phyloP scores from a whole-genome alignment of 2,113 vertebrate species.

The Neolamprologus brichardi region DNA sequence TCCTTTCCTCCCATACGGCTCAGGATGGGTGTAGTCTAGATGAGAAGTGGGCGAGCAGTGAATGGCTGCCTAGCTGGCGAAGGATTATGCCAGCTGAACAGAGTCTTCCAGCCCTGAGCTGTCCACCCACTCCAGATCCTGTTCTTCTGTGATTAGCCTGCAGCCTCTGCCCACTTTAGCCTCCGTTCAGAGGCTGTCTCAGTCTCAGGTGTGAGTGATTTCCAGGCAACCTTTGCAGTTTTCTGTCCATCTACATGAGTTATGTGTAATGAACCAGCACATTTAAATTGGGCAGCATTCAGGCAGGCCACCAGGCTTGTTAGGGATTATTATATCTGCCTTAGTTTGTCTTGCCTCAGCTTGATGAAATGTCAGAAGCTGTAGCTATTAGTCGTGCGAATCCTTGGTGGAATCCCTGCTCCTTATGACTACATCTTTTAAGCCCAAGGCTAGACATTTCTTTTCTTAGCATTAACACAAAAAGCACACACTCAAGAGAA shows the following conservation, averaged over 20 bases:
- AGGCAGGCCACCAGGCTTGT: background rate
- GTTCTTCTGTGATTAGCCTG: slow-evolving; percentile 6
- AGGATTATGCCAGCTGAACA: slow-evolving; percentile 18
- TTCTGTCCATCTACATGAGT: background rate
- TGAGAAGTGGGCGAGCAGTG: slow-evolving; percentile 13
- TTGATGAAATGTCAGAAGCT: slow-evolving; percentile 43
- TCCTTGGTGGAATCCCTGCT: slow-evolving; percentile 5
- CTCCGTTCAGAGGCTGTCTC: background rate
- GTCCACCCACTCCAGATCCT: slow-evolving; percentile 40
- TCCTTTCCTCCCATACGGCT: slow-evolving; percentile 5
- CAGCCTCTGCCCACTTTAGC: background rate
- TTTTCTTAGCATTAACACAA: background rate
- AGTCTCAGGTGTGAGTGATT: slow-evolving; percentile 19
- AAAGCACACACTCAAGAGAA: background rate
- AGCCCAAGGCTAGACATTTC: slow-evolving; percentile 26
- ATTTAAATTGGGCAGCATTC: slow-evolving; percentile 12
- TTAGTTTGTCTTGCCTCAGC: slow-evolving; percentile 34
- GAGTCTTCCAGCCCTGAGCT: slow-evolving; percentile 30
- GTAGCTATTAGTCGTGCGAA: slow-evolving; percentile 6
- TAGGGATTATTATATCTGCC: slow-evolving; percentile 9
- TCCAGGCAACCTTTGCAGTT: background rate
- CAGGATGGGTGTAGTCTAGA: slow-evolving; percentile 30
- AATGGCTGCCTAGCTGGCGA: slow-evolving; percentile 23
- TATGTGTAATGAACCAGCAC: slow-evolving; percentile 14
- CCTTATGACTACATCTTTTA: background rate